Conservation (phyloP, 2,113 vertebrate genomes). For the Pseudorectes ferrugineus region DNA sequence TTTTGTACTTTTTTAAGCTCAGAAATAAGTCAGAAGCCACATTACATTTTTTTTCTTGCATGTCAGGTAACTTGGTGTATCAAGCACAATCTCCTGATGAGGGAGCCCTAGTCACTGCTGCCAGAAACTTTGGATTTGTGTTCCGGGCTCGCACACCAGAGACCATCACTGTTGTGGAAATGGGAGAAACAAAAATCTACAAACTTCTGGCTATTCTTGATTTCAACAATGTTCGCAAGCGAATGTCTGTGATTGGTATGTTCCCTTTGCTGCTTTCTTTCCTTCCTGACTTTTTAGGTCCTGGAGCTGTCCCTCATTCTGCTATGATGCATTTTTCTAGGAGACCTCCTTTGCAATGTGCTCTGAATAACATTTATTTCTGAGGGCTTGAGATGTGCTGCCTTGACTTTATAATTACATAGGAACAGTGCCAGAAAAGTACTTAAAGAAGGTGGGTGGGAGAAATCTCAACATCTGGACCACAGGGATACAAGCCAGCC, state of each 20-base stretch:
- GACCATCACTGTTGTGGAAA: conserved; percentile 82
- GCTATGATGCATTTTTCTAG: background rate
- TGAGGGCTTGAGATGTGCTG: background rate
- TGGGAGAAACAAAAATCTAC: conserved; percentile 80
- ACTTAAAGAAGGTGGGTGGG: background rate
- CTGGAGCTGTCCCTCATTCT: background rate
- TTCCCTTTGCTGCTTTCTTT: background rate
- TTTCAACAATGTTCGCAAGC: conserved; percentile 91
- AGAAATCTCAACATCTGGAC: background rate
- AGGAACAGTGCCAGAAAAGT: background rate
- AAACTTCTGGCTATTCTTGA: conserved; percentile 89
- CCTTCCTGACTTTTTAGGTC: background rate
- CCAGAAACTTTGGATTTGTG: conserved; percentile 93
- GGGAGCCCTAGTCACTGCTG: conserved; percentile 91
- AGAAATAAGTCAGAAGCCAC: background rate
- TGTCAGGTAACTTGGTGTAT: conserved; percentile 83
- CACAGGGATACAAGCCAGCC: background rate
- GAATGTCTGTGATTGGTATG: conserved; percentile 96
- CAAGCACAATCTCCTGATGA: conserved; percentile 98
- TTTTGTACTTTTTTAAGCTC: background rate
- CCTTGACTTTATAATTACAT: background rate
- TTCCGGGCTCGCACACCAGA: conserved; percentile 88
- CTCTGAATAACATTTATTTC: background rate
- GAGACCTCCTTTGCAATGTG: background rate
- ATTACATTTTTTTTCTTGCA: background rate